Evolutionary conservation across 1,140 invertebrate genomes (phyloP).

Genomic region (Ceratina calcarata): DNA sequence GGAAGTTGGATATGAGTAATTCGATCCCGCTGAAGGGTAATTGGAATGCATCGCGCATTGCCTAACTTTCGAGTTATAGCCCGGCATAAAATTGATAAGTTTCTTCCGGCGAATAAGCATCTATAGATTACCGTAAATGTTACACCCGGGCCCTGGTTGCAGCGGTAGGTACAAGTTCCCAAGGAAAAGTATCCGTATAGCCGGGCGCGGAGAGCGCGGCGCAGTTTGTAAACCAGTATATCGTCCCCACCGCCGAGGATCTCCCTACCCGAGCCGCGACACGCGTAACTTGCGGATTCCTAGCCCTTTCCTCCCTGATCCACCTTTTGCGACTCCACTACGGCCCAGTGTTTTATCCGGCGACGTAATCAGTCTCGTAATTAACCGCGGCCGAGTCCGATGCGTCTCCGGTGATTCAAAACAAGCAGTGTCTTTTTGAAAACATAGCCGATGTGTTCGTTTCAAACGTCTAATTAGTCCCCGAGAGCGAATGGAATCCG

Average conservation of each 20-base stretch:
- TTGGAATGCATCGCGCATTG: constrained; percentile 47
- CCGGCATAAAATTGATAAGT: constrained; percentile 53
- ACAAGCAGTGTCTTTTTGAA: not conserved
- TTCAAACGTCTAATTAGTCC: too few species aligned
- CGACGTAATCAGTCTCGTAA: constrained; percentile 74
- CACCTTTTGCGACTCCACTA: constrained; percentile 55
- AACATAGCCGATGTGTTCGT: too few species aligned
- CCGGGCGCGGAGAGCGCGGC: not conserved
- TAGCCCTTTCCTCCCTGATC: constrained; percentile 59
- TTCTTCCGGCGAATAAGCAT: constrained; percentile 59
- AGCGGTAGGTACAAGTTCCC: constrained; percentile 40
- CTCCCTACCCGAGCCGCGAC: constrained; percentile 47
- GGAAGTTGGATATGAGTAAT: constrained; percentile 24
- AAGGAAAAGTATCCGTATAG: constrained; percentile 45
- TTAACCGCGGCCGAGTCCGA: constrained; percentile 65
- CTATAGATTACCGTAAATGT: constrained; percentile 59
- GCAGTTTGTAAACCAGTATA: constrained; percentile 62
- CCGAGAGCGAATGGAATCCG: too few species aligned
- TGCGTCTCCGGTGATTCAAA: not conserved
- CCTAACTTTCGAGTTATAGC: constrained; percentile 44
- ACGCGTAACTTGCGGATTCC: constrained; percentile 44
- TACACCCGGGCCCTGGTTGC: constrained; percentile 21
- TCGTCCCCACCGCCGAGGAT: constrained; percentile 47
- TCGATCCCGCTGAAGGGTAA: constrained; percentile 36
- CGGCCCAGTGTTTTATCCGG: constrained; percentile 45